Conservation (phyloP, 2,888 invertebrate species). For the Chloromyia formosa region DNA sequence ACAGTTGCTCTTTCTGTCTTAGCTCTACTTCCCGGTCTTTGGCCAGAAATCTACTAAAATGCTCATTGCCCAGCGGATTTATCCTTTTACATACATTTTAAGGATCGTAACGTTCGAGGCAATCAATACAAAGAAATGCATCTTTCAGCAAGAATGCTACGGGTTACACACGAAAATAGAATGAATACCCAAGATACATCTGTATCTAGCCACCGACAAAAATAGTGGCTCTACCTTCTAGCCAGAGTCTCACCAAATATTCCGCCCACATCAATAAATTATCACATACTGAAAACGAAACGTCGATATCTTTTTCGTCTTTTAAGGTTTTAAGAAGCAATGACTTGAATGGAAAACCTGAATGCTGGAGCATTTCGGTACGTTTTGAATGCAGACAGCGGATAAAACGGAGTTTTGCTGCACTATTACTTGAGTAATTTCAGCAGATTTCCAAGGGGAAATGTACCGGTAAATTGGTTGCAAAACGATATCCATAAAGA, state of each 20-base stretch:
- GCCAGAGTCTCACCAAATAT: not conserved
- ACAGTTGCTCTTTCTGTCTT: not conserved
- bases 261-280: not conserved
- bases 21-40: not conserved
- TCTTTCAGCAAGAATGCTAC: slow-evolving; percentile 7
- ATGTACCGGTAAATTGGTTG: not conserved
- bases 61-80: not conserved
- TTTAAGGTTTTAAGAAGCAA: no score
- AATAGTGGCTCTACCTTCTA: not conserved
- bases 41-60: not conserved
- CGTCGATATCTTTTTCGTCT: not conserved
- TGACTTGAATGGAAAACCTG: not conserved
- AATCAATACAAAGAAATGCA: slow-evolving; percentile 16
- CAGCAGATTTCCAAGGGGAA: not conserved
- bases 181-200: not conserved
- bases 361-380: not conserved
- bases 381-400: not conserved
- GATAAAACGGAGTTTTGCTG: not conserved
- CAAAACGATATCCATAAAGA: not conserved
- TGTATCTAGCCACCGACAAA: not conserved
- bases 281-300: not conserved
- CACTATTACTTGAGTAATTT: not conserved
- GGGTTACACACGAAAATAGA: not conserved
- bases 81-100: slow-evolving; percentile 10
- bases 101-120: not conserved